These are phyloP conservation scores for Perccottus glenii DNA, from an alignment of 2,113 vertebrate species.

Conservation along the genomic window DNA sequence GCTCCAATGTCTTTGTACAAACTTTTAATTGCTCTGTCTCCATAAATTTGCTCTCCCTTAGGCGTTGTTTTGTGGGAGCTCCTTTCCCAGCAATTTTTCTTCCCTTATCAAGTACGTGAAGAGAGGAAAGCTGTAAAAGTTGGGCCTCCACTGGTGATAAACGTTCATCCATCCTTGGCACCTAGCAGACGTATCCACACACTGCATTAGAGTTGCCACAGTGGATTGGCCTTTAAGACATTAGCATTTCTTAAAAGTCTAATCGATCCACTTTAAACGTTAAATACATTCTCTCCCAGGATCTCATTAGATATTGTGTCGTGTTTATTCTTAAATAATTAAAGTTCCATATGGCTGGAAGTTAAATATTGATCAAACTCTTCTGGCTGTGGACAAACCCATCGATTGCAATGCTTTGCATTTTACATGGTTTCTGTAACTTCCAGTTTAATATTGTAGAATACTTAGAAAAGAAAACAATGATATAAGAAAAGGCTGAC, in stretches of 20 bases:
- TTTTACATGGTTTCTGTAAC: slow-evolving; percentile 52
- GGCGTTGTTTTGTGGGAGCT: slow-evolving; percentile 43
- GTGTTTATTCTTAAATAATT: slow-evolving; percentile 68
- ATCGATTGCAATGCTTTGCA: slow-evolving; percentile 56
- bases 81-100: slow-evolving; percentile 42
- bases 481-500: slow-evolving; percentile 21
- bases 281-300: slow-evolving; percentile 55
- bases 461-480: slow-evolving; percentile 33
- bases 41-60: slow-evolving; percentile 58
- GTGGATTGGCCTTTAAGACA: slow-evolving; percentile 22
- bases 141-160: slow-evolving; percentile 32
- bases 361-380: slow-evolving; percentile 68
- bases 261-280: slow-evolving; percentile 57
- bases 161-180: slow-evolving; percentile 42
- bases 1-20: slow-evolving; percentile 58
- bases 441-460: slow-evolving; percentile 37
- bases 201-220: slow-evolving; percentile 38
- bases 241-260: slow-evolving; percentile 53
- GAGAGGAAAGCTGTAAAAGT: slow-evolving; percentile 44
- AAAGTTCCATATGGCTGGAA: slow-evolving; percentile 50
- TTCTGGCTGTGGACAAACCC: slow-evolving; percentile 28
- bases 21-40: slow-evolving; percentile 74
- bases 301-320: slow-evolving; percentile 62
- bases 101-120: slow-evolving; percentile 39
- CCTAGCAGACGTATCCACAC: slow-evolving; percentile 40